phyloP scores from a whole-genome alignment of 2,797 vertebrate genomes.

The Myoxocephalus aenaeus region DNA sequence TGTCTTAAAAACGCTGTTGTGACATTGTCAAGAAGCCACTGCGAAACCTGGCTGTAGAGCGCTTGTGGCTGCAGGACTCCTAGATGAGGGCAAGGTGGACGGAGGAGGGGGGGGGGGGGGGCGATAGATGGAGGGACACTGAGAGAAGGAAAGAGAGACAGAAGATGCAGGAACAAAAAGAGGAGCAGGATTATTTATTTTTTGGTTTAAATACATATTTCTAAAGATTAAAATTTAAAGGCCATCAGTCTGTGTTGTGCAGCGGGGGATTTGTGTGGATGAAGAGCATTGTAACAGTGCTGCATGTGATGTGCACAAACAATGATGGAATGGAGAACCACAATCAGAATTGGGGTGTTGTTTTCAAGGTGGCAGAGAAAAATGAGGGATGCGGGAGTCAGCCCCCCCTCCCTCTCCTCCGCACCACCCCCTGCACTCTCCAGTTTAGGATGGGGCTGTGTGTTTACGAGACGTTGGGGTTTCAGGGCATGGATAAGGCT shows the following conservation, averaged over 20 bases:
- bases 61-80: constrained; percentile 67
- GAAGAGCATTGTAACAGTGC: constrained; percentile 42
- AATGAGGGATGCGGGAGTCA: constrained; percentile 75
- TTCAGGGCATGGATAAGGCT: constrained; percentile 66
- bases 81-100: constrained; percentile 59
- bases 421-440: constrained; percentile 39
- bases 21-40: constrained; percentile 77
- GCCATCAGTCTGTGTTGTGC: constrained; percentile 21
- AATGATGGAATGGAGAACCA: constrained; percentile 73
- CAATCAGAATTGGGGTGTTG: constrained; percentile 72
- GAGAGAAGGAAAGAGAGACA: constrained; percentile 60
- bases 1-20: constrained; percentile 63
- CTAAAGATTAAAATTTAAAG: constrained; percentile 23
- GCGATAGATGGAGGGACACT: constrained; percentile 59
- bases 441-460: constrained; percentile 61
- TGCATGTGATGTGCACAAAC: constrained; percentile 62
- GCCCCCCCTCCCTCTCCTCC: constrained; percentile 13
- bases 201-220: constrained; percentile 23
- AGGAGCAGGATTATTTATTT: constrained; percentile 31
- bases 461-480: constrained; percentile 55
- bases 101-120: constrained; percentile 20
- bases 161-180: constrained; percentile 65
- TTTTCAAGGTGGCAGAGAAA: constrained; percentile 81
- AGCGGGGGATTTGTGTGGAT: constrained; percentile 50
- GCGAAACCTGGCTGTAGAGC: constrained; percentile 62